phyloP scores from a whole-genome alignment of 2,113 vertebrate species.

The Manacus vitellinus region DNA sequence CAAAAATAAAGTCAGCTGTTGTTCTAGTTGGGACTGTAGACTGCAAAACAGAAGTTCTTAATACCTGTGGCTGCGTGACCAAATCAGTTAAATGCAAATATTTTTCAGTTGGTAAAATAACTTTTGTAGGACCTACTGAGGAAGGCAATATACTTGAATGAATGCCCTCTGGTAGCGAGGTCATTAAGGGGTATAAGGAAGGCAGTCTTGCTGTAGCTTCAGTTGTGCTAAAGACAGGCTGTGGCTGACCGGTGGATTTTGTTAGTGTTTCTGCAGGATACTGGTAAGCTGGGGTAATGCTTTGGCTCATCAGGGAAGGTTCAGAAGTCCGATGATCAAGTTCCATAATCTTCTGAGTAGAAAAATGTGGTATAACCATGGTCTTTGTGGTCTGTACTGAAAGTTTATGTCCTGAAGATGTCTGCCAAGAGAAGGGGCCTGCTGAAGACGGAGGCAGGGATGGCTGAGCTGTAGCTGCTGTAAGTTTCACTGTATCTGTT shows the following conservation, averaged over 20 bases:
- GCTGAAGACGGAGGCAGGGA: background rate
- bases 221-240: background rate
- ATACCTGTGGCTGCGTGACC: background rate
- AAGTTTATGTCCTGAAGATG: conserved; percentile 27
- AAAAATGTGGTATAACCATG: background rate
- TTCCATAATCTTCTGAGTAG: background rate
- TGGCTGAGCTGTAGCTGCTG: background rate
- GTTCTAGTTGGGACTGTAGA: background rate
- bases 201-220: background rate
- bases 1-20: background rate
- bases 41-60: background rate
- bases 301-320: conserved; percentile 34
- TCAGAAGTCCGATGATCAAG: conserved; percentile 28
- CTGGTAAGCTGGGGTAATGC: background rate
- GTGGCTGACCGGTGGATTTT: background rate
- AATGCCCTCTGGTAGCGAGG: background rate
- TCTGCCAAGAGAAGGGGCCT: background rate
- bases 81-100: background rate
- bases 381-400: background rate
- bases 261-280: background rate
- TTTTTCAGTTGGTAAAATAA: background rate
- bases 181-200: background rate
- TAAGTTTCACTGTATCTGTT: background rate
- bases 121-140: background rate
- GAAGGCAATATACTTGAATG: background rate